Evolutionary conservation across 2,797 vertebrate species (phyloP).

Genomic region (Paratrypauchen microcephalus): DNA sequence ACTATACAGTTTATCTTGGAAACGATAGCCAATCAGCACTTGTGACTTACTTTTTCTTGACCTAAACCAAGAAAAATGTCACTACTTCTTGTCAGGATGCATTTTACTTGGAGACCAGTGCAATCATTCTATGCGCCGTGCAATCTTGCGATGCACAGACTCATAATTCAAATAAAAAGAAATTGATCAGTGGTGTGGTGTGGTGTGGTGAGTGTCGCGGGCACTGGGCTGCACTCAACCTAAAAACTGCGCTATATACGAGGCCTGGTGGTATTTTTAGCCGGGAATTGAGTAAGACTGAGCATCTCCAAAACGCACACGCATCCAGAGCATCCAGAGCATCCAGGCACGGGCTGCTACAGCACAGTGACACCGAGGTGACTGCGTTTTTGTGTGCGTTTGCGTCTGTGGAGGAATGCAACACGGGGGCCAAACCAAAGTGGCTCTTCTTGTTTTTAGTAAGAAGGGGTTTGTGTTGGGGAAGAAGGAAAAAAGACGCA

Average conservation of each 20-base stretch:
- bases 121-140: constrained; percentile 49
- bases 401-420: constrained; percentile 66
- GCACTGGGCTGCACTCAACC: constrained; percentile 1
- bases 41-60: no score
- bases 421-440: constrained; percentile 19
- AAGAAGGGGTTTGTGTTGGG: constrained; percentile 3
- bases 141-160: constrained; percentile 25
- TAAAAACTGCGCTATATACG: constrained; percentile 7
- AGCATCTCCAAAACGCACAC: constrained; percentile 15
- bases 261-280: constrained; percentile 25
- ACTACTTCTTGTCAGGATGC: no score
- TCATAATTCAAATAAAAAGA: neutral
- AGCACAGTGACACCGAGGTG: constrained; percentile 35
- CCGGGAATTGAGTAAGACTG: constrained; percentile 27
- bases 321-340: constrained; percentile 20
- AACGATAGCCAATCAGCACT: no score
- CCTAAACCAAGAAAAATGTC: no score
- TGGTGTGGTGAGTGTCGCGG: neutral
- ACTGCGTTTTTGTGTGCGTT: constrained; percentile 36
- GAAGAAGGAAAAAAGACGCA: neutral
- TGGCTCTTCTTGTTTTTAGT: constrained; percentile 1
- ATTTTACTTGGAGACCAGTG: no score
- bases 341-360: constrained; percentile 31
- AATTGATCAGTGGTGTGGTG: constrained; percentile 14
- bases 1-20: no score